These are phyloP conservation scores for Tyria jacobaeae DNA, from an alignment of 2,888 invertebrate genomes.

Conservation along the genomic window DNA sequence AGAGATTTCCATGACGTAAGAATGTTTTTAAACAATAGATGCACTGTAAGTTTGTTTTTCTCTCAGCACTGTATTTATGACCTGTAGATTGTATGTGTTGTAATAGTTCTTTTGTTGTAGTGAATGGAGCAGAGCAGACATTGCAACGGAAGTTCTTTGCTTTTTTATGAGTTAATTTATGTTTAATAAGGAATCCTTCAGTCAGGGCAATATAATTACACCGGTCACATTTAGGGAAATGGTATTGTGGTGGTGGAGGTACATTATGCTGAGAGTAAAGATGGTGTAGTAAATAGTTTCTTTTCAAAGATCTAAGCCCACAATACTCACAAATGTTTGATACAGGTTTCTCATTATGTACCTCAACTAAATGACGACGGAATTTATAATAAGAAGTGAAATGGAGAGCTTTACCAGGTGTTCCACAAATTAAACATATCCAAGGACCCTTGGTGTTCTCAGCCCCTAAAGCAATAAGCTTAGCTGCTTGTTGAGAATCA, in stretches of 20 bases:
- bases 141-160: slow-evolving; percentile 81
- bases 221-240: slow-evolving; percentile 92
- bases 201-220: slow-evolving; percentile 93
- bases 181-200: slow-evolving; percentile 89
- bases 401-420: slow-evolving; percentile 88
- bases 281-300: slow-evolving; percentile 92
- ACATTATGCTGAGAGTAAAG: slow-evolving; percentile 93
- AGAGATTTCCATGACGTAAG: slow-evolving; percentile 89
- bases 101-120: slow-evolving; percentile 70
- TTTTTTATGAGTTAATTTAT: slow-evolving; percentile 88
- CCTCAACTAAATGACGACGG: slow-evolving; percentile 92
- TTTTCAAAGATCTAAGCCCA: slow-evolving; percentile 91
- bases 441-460: slow-evolving; percentile 91
- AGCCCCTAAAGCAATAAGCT: slow-evolving; percentile 86
- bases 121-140: slow-evolving; percentile 86
- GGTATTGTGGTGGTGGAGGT: slow-evolving; percentile 89
- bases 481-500: slow-evolving; percentile 88
- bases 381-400: slow-evolving; percentile 93
- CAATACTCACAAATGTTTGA: slow-evolving; percentile 94
- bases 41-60: slow-evolving; percentile 85
- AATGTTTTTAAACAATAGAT: slow-evolving; percentile 92
- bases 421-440: slow-evolving; percentile 92
- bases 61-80: slow-evolving; percentile 79
- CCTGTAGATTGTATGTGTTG: slow-evolving; percentile 86
- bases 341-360: slow-evolving; percentile 92